Evolutionary conservation across 1,140 invertebrate species (phyloP).

Genomic region (Dinothrombium tinctorium): DNA sequence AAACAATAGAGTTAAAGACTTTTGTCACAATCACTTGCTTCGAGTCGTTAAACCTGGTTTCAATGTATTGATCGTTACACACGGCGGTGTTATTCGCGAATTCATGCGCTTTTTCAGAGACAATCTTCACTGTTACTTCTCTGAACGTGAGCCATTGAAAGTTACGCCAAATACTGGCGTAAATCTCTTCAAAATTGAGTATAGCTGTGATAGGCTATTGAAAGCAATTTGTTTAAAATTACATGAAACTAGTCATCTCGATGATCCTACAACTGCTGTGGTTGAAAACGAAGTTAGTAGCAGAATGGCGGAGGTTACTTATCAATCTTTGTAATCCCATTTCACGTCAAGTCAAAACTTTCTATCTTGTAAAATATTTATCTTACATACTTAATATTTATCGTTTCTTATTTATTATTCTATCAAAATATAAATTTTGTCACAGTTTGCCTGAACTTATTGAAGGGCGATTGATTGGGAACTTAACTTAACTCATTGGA

Average conservation of each 20-base stretch:
- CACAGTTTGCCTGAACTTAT: too few species aligned
- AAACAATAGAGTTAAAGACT: constrained; percentile 4
- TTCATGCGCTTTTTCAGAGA: constrained; percentile 6
- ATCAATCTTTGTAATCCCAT: too few species aligned
- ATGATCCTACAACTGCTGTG: too few species aligned
- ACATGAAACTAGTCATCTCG: constrained; percentile 8
- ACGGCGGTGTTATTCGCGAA: constrained; percentile 11
- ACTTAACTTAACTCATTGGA: too few species aligned
- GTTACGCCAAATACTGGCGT: constrained; percentile 10
- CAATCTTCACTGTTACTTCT: constrained; percentile 1
- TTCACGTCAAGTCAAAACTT: too few species aligned
- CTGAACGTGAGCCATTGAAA: background rate
- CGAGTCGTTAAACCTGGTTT: background rate
- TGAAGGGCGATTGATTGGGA: too few species aligned
- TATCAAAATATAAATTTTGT: too few species aligned
- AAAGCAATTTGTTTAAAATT: constrained; percentile 5
- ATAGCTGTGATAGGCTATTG: background rate
- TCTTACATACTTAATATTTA: too few species aligned
- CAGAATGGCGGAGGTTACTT: too few species aligned
- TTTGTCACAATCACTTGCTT: constrained; percentile 1
- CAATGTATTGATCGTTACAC: constrained; percentile 8
- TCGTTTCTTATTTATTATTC: too few species aligned
- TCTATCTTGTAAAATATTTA: too few species aligned
- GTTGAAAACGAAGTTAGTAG: too few species aligned
- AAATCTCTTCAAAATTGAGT: constrained; percentile 8